Base-by-base conservation (phyloP, 1,140 invertebrate genomes). In the Drosophila subpulchrella region DNA sequence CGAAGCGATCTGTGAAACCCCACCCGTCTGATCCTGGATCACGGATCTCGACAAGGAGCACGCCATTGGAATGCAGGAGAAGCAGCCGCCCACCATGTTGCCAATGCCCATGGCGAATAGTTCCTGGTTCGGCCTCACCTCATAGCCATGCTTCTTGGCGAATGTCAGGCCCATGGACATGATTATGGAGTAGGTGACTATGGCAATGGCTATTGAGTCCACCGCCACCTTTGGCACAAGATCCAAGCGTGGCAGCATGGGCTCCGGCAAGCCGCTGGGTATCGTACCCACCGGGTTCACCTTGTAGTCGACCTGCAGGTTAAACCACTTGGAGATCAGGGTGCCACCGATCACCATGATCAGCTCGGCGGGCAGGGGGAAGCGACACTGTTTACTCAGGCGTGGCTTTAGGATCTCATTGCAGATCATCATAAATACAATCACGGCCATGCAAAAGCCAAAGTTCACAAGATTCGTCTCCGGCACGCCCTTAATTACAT, bases 91-190 rank as follows among this genome's bases (percentile, higher is more conserved):
- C 38, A 97, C 93, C 38, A 97, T 92, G 84, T 98, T 98, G 58
- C 96, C 95, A 0, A 95, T 75, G 30, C 97, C 96, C 94, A 95
- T 93, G 4, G 96, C 96, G 47, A 97, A 92, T 0, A 97, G 91
- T 93, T 98, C 98, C 93, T 99, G 98, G 93, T 98, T 99, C 0
- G 97, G 94, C 75, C 97, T 95, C 1, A 99, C 94, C 75, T 97
- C 95, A 88, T 99, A 99, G 73, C 96, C 95, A 60, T 96, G 94
- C 92, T 98, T 98, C 75, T 96, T 95, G 1, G 98, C 97, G 92
- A 98, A 97, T 50, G 98, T 97, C 63, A 98, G 94, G 0, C 96
- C 97, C 97, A 99, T 97, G 1, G 98, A 99, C 93, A 99, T 97
- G 4, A 97, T 95, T 36, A 98, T 95, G 1, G 97, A 97, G 92